Conservation (phyloP, 37 sponge, comb jelly and placozoan species). For the Crambe crambe region DNA sequence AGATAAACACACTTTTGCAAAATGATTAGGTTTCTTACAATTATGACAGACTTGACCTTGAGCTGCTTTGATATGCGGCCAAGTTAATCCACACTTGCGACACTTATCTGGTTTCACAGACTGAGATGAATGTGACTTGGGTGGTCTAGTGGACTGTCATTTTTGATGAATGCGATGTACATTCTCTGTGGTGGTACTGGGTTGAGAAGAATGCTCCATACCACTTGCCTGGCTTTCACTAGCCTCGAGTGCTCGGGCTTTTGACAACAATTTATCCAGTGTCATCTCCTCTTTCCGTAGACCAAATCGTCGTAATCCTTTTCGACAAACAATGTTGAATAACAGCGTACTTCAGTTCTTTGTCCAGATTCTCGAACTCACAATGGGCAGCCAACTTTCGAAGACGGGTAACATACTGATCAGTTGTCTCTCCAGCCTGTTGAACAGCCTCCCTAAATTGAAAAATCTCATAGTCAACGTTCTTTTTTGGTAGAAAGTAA, state of each 20-base stretch:
- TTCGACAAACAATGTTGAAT: conserved; percentile 43
- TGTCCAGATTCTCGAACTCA: conserved; percentile 23
- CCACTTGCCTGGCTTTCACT: conserved; percentile 43
- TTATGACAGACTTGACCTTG: neutral
- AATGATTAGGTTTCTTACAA: neutral
- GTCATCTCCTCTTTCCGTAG: neutral
- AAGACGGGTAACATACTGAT: too few relatives aligned
- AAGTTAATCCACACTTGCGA: neutral
- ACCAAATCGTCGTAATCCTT: neutral
- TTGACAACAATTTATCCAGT: too few relatives aligned
- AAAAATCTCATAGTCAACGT: conserved; percentile 50
- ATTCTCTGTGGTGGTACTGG: neutral
- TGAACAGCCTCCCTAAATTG: conserved; percentile 48
- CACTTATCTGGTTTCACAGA: too few relatives aligned
- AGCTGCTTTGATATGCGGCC: neutral
- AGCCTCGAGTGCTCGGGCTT: conserved; percentile 7
- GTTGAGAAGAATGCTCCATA: conserved; percentile 1
- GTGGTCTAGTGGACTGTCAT: too few relatives aligned
- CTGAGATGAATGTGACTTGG: too few relatives aligned
- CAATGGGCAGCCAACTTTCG: too few relatives aligned
- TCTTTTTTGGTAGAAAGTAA: too few relatives aligned
- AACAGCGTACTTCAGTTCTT: conserved; percentile 29
- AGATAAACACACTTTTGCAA: neutral
- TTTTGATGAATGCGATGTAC: neutral
- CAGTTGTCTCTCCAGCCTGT: too few relatives aligned